Evolutionary conservation across 37 sponge, comb jelly and placozoan genomes (phyloP).

Genomic region (Axinella damicornis): DNA sequence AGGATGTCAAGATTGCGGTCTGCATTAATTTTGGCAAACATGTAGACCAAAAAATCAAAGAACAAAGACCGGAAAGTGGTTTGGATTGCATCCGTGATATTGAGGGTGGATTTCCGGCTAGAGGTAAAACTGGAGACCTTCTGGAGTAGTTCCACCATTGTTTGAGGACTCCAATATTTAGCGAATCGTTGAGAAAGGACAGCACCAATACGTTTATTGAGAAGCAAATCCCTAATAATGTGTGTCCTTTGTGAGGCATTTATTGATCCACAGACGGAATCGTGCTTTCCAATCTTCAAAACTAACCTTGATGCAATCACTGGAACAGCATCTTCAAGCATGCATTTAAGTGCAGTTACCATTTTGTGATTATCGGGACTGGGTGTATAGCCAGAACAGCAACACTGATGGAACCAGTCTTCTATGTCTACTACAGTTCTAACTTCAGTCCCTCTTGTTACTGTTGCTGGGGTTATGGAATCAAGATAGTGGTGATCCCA

Average conservation of each 20-base stretch:
- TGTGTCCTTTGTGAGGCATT: constrained; percentile 1
- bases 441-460: neutral
- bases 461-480: neutral
- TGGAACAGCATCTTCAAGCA: constrained; percentile 23
- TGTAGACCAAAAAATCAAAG: constrained; percentile 55
- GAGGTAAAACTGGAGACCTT: constrained; percentile 24
- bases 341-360: neutral
- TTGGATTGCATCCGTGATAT: constrained; percentile 53
- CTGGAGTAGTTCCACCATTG: constrained; percentile 41
- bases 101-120: constrained; percentile 44
- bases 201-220: constrained; percentile 23
- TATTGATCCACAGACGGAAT: neutral
- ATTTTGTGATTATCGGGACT: neutral
- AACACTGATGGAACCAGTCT: constrained; percentile 5
- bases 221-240: constrained; percentile 1
- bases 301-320: neutral
- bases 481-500: constrained; percentile 80
- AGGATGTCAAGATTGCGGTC: constrained; percentile 37
- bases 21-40: constrained; percentile 49
- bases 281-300: neutral
- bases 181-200: constrained; percentile 34
- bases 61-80: constrained; percentile 32
- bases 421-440: constrained; percentile 2
- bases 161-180: constrained; percentile 37
- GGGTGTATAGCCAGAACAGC: too few relatives aligned